Evolutionary conservation across 1,140 invertebrate genomes (phyloP), one percentile per base, ranked within the genome.

Genomic region (Drosophila repletoides): DNA sequence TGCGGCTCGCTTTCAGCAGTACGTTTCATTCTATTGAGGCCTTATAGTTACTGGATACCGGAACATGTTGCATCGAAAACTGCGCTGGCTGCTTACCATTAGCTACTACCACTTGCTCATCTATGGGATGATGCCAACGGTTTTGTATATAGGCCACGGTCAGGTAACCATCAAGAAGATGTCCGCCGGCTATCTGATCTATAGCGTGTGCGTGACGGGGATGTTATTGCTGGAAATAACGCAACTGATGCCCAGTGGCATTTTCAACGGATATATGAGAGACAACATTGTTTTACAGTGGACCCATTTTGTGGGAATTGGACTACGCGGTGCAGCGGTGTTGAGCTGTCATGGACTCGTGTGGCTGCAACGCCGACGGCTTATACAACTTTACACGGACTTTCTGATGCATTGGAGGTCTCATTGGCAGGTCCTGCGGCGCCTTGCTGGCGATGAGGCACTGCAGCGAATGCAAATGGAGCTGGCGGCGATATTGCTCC

Each of bases 61-160:
- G 22, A 68, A 36, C 60, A 81, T 81, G 77, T 69, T 76, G 69
- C 69, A 73, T 14, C 51, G 51, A 1, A 61, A 68, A 33, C 17
- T 81, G 17, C 5, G 41, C 12, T 10, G 49, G 10, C 36, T 46
- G n/a, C 4, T 83, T 21, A 56, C 17, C 4, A 4, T 72, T 7
- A 38, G 46, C 14, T 84, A 83, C 17, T 68, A 40, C 45, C 61
- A 74, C 4, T 9, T 69, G 34, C 52, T 72, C 6, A 2, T 41
- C 28, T 80, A 21, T 12, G 79, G 56, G 1, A 22, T 83, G 34
- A 34, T 83, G 79, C 65, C 70, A 0, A 53, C 74, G 0, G 67
- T 40, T 6, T 1, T 83, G 2, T 36, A 10, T 3, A 24, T 59
- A 10, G 36, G n/a, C 1, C 10, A 24, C 9, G 4, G n/a, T n/a